These are phyloP conservation scores for Camponotus vicinus DNA, from an alignment of 1,140 invertebrate species.

Conservation along the genomic window DNA sequence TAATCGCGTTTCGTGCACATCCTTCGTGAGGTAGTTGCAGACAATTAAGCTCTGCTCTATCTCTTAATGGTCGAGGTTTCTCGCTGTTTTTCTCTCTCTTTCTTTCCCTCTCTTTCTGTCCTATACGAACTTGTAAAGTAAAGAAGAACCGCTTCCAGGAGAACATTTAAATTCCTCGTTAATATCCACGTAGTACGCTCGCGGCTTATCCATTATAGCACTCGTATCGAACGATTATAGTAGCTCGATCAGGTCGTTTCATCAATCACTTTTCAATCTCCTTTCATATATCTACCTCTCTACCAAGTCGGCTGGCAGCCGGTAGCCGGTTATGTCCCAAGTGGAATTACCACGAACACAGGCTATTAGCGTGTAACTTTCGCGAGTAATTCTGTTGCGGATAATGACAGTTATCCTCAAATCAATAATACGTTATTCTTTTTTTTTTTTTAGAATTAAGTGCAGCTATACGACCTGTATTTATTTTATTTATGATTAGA, in stretches of 20 bases:
- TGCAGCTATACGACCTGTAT: not conserved
- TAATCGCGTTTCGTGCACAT: conserved; percentile 23
- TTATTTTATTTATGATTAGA: conserved; percentile 23
- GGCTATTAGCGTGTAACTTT: conserved; percentile 36
- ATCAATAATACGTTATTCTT: conserved; percentile 24
- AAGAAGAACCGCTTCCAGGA: conserved; percentile 21
- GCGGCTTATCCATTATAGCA: conserved; percentile 46
- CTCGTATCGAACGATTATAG: conserved; percentile 50
- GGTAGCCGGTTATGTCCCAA: conserved; percentile 37
- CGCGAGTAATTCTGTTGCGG: not conserved
- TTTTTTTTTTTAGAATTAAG: not conserved
- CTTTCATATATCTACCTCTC: conserved; percentile 33
- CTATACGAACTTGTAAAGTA: not conserved
- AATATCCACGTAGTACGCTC: conserved; percentile 37
- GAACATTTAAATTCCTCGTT: conserved; percentile 50
- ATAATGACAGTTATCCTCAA: conserved; percentile 2
- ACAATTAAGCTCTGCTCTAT: conserved; percentile 24
- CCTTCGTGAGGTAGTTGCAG: conserved; percentile 15
- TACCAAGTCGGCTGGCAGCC: conserved; percentile 17
- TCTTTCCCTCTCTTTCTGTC: not conserved
- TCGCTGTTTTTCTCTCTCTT: not conserved
- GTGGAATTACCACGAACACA: conserved; percentile 21
- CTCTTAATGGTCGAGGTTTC: not conserved
- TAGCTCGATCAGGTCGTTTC: conserved; percentile 48
- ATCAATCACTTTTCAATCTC: conserved; percentile 61